Conservation (phyloP, 2,888 invertebrate genomes). For the Macaria liturata region DNA sequence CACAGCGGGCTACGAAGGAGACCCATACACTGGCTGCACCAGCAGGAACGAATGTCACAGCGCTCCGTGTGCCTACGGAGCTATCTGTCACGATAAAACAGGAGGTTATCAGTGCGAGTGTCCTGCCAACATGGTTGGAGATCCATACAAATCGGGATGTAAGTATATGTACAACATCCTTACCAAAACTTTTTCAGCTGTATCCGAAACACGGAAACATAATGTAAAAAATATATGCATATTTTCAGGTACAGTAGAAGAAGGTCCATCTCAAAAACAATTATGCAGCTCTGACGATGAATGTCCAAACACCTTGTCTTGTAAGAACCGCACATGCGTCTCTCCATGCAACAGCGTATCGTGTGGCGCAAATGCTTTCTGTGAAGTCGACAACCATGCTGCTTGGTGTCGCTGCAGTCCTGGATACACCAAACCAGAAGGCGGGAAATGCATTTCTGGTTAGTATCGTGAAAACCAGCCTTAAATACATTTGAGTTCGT, state of each 20-base stretch:
- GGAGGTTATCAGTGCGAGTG: constrained; percentile 94
- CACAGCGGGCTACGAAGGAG: constrained; percentile 92
- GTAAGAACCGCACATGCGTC: constrained; percentile 89
- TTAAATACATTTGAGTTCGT: too few species aligned
- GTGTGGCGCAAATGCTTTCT: constrained; percentile 93
- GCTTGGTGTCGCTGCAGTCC: constrained; percentile 94
- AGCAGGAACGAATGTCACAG: constrained; percentile 94
- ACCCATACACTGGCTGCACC: constrained; percentile 91
- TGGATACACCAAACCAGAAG: constrained; percentile 90
- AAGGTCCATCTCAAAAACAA: constrained; percentile 81
- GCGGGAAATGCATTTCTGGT: constrained; percentile 93
- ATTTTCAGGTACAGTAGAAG: constrained; percentile 57
- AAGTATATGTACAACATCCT: constrained; percentile 53
- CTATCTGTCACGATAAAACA: constrained; percentile 93
- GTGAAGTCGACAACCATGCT: constrained; percentile 94
- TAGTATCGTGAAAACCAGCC: constrained; percentile 35
- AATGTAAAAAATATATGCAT: background rate
- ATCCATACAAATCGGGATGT: constrained; percentile 93
- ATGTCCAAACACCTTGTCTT: constrained; percentile 91
- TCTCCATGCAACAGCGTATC: constrained; percentile 91
- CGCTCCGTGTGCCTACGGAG: constrained; percentile 93
- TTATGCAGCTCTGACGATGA: constrained; percentile 89
- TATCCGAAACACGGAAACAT: too few species aligned
- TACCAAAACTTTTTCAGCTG: too few species aligned
- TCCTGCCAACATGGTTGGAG: constrained; percentile 91